Evolutionary conservation across 2,888 invertebrate genomes (phyloP).

Genomic region (Tachystola acroxantha): DNA sequence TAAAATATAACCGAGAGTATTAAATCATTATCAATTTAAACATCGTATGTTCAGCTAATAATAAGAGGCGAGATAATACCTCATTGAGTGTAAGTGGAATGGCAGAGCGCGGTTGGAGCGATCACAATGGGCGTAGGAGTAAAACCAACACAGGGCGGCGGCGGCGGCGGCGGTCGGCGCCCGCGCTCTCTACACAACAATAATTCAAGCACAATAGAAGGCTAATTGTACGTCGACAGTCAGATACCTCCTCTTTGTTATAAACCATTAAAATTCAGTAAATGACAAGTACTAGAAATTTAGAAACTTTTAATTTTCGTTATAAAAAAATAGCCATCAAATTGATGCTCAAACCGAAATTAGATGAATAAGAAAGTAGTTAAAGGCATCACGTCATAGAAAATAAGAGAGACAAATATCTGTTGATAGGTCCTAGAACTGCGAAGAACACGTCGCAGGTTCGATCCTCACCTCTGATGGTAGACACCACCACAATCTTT

Average conservation of each 20-base stretch:
- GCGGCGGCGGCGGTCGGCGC: conserved; percentile 37
- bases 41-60: conserved; percentile 44
- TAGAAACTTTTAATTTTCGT: too few relatives aligned
- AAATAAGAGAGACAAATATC: too few relatives aligned
- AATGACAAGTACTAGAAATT: conserved; percentile 26
- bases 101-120: conserved; percentile 51
- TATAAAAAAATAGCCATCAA: too few relatives aligned
- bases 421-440: too few relatives aligned
- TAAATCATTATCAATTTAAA: conserved; percentile 56
- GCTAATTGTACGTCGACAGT: conserved; percentile 74
- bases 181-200: conserved; percentile 54
- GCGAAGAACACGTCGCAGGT: too few relatives aligned
- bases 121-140: conserved; percentile 72
- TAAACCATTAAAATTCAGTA: conserved; percentile 17
- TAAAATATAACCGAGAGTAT: conserved; percentile 35
- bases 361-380: too few relatives aligned
- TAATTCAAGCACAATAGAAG: conserved; percentile 51
- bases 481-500: too few relatives aligned
- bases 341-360: too few relatives aligned
- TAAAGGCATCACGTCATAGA: too few relatives aligned
- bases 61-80: conserved; percentile 63
- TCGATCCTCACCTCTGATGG: too few relatives aligned
- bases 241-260: conserved; percentile 51
- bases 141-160: conserved; percentile 53
- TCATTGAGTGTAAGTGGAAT: conserved; percentile 53